Base-by-base conservation (phyloP, 2,113 vertebrate genomes). In the Scartelaos histophorus region DNA sequence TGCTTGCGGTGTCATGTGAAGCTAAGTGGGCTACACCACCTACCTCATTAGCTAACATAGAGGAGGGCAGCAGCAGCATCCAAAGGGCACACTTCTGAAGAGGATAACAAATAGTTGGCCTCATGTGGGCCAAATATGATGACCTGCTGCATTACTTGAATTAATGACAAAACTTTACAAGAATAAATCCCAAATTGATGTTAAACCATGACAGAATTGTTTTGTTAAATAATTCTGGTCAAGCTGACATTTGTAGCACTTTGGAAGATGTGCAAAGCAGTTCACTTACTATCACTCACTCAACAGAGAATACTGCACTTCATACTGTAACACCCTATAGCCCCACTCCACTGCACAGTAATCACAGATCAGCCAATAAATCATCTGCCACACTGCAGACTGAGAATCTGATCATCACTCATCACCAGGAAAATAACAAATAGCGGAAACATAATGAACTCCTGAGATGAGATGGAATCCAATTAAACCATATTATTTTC, bases 21-120 rank as follows among this genome's bases (percentile, higher is more conserved):
- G 69, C 62, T 67, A 82, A 82, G 70, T 73, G 61, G 70, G 73
- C 67, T 81, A 58, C 58, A 62, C 9, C 34, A 58, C 67, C 35
- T 68, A 61, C 71, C 75, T 88, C 78, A 84, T 87, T 88, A 76
- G 73, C 74, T 64, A 80, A 76, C 74, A 74, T 79, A 74, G 67
- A 75, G 65, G 29, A 25, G 80, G 69, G 68, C 79, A 84, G 82
- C 74, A 78, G 73, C 74, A 51, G 80, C 57, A 70, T 56, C 75
- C 81, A 83, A 88, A 89, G 85, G 79, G 68, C 79, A 79, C 64
- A 19, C 58, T 67, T 61, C 60, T 58, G 65, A 57, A 82, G 73
- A 78, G 66, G 38, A 60, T 69, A 81, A 87, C 67, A 79, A 80
- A 86, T 87, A 66, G 61, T 47, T 25, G 70, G 25, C 71, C 62